A percentile compares a stretch with the other conserved stretches of the same genome.
Evolutionary conservation across 2,797 vertebrate species (phyloP).

Genomic region (Xenops minutus): DNA sequence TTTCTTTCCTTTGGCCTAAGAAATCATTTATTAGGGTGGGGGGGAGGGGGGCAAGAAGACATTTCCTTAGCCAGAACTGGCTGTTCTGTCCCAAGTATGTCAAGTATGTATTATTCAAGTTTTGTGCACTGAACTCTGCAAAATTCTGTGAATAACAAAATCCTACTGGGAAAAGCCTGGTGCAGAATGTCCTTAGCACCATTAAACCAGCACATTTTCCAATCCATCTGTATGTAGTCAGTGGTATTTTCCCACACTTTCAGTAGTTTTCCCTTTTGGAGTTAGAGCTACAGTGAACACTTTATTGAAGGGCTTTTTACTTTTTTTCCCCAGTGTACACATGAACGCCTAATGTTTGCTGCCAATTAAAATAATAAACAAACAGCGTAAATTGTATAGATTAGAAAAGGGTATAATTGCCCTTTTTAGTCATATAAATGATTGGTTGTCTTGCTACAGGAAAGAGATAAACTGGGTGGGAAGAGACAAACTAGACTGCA

Average conservation of each 20-base stretch:
- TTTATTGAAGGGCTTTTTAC: not conserved
- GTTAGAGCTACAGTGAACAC: not conserved
- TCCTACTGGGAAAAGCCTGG: not conserved
- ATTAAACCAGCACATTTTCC: not conserved
- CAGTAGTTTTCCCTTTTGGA: not conserved
- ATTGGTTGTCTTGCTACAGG: not conserved
- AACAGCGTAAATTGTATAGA: constrained; percentile 28
- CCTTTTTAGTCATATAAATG: constrained; percentile 49
- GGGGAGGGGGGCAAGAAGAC: no score
- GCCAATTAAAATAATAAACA: constrained; percentile 69
- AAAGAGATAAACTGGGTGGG: not conserved
- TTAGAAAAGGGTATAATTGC: constrained; percentile 24
- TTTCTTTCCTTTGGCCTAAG: not conserved
- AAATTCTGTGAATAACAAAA: not conserved
- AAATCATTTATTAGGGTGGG: no score
- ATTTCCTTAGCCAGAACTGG: not conserved
- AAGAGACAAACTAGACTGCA: not conserved
- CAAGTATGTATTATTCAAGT: not conserved
- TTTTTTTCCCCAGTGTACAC: not conserved
- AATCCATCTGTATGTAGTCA: not conserved
- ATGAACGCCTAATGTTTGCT: not conserved
- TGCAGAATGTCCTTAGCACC: not conserved
- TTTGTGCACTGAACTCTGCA: not conserved
- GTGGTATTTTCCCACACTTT: not conserved
- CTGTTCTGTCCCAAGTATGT: not conserved